Base-by-base conservation (phyloP, 2,797 vertebrate genomes). In the Halcyon chelicuti region DNA sequence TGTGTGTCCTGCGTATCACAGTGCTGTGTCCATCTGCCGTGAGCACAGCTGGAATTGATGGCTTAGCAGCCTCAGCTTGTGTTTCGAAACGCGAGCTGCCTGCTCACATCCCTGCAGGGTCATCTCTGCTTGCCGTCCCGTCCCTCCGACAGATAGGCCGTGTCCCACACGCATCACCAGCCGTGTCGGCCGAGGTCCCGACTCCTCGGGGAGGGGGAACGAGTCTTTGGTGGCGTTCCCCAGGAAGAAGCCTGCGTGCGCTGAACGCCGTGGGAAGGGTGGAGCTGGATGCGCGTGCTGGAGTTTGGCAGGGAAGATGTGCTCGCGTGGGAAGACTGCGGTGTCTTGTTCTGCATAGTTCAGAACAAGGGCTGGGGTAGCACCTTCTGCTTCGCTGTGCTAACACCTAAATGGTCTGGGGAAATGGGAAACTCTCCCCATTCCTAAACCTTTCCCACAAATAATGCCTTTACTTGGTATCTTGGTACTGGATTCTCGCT, bases 31-130 rank as follows among this genome's bases (percentile, higher is more conserved):
- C 67, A n/a, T 33, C 61, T 13, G 80, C 33, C 40, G 80, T 60
- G 44, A 81, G 14, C 80, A 57, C 94, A 88, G 88, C 94, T 86
- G 91, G 76, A 82, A 71, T 61, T 71, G 29, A 40, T 40, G 75
- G 84, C 40, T 88, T n/a, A 51, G 80, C 85, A 70, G 75, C 72
- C 47, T 23, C 4, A 75, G 86, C 62, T 13, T 8, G 40, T 40
- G 68, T 55, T 39, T 37, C 15, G 22, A 58, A 58, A 58, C 7
- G 14, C 35, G 57, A 25, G 25, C 57, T 25, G n/a, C n/a, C 55
- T 33, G 57, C 33, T 58, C 57, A 7, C 33, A 15, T 58, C 33
- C 22, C 33, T 17, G 57, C 33, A 35, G 57, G 57, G 23, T 58
- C 57, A 58, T 25, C 57, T 35, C 57, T 6, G 9, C 57, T 33